Base-by-base conservation (phyloP, 2,113 vertebrate species). In the Tympanuchus pallidicinctus region DNA sequence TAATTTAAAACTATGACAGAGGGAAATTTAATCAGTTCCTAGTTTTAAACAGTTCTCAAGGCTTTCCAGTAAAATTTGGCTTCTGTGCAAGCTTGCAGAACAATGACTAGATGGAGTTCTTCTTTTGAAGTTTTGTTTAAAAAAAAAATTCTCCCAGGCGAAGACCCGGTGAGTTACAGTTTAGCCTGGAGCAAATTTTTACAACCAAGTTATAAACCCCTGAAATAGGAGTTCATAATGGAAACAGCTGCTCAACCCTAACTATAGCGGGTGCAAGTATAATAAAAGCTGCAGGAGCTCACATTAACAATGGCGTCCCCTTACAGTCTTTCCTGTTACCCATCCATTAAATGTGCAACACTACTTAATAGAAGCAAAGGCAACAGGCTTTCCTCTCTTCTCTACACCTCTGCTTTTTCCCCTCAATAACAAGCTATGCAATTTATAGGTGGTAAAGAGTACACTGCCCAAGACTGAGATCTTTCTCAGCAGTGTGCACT, bases 161-260 rank as follows among this genome's bases (percentile, higher is more conserved):
- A 98, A 97, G 95, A 95, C 83, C 82, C 78, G 67, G 90, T 96
- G 88, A 97, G 96, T 95, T 77, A 96, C 96, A 94, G 93, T 97
- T 96, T 97, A 96, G 97, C 97, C 97, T 94, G 63, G 72, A 97
- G 97, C 97, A 95, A 91, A 91, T 96, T 97, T 98, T 98, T 98
- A 98, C 97, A 97, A 95, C 96, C 96, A 89, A 94, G 97, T 98
- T 97, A 98, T 98, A 98, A 98, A 98, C 96, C 97, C 86, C 95
- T 96, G 96, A 97, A 98, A 98, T 96, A 97, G 96, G 95, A 97
- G 97, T 97, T 97, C 96, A 97, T 98, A 98, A 97, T 97, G 94
- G 97, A 97, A 98, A 98, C 97, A 98, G 97, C 97, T 98, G 97
- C 95, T 98, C 97, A 97, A 94, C 86, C 95, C 95, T 97, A 97